Conservation (phyloP, 2,113 vertebrate genomes). For the Phalacrocorax aristotelis region DNA sequence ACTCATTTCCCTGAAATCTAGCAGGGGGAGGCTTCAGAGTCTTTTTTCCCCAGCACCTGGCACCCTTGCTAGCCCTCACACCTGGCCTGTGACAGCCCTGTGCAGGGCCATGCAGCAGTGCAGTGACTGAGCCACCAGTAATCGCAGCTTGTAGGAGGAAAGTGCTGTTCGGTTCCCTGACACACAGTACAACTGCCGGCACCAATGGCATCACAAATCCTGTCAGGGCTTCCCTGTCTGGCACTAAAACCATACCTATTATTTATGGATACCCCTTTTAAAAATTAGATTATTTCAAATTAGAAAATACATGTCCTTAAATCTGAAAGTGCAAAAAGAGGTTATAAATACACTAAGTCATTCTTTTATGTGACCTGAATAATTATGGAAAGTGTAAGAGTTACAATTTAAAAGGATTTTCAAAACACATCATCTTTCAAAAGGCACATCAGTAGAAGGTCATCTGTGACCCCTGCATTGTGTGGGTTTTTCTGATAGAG, state of each 20-base stretch:
- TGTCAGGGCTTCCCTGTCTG: constrained; percentile 10
- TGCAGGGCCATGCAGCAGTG: rapidly evolving
- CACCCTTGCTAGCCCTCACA: background rate
- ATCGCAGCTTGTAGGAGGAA: background rate
- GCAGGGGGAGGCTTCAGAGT: background rate
- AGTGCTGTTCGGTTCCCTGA: background rate
- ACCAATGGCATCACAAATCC: background rate
- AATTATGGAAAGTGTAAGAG: constrained; percentile 22
- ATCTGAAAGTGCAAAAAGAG: constrained; percentile 35
- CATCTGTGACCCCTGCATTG: constrained; percentile 28
- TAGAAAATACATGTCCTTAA: constrained; percentile 45
- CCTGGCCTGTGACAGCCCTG: too few relatives aligned
- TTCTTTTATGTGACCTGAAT: constrained; percentile 69
- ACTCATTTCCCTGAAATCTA: background rate
- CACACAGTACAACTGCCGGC: background rate
- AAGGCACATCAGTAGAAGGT: constrained; percentile 48
- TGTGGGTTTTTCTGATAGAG: background rate
- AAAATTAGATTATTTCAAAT: constrained; percentile 54
- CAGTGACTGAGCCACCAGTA: rapidly evolving
- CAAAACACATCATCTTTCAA: constrained; percentile 46
- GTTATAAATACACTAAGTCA: constrained; percentile 65
- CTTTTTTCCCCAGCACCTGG: background rate
- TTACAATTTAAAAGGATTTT: constrained; percentile 50
- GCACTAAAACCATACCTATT: constrained; percentile 25
- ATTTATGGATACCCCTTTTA: constrained; percentile 38